These are phyloP conservation scores for Symphodus melops DNA, from an alignment of 2,113 vertebrate species.

Conservation along the genomic window DNA sequence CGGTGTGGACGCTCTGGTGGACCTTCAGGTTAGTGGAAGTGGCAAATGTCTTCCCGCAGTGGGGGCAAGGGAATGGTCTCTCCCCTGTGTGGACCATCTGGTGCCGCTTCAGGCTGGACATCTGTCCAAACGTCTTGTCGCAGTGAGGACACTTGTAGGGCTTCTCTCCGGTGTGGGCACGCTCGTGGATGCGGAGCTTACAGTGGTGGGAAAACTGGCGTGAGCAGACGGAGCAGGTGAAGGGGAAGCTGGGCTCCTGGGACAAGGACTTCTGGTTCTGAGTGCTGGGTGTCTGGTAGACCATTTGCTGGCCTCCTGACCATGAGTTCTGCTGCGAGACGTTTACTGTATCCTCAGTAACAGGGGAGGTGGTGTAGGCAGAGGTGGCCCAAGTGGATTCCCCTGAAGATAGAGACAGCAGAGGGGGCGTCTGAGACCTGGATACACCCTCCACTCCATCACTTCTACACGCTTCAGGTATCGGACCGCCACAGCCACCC, in stretches of 20 bases:
- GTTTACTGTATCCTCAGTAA: background rate
- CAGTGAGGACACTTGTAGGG: conserved; percentile 64
- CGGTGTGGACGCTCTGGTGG: conserved; percentile 72
- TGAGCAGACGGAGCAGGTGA: conserved; percentile 45
- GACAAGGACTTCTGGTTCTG: conserved; percentile 13
- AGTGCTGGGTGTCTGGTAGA: background rate
- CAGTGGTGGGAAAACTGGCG: conserved; percentile 57
- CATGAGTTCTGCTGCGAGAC: conserved; percentile 9
- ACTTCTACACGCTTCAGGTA: background rate
- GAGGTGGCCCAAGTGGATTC: background rate
- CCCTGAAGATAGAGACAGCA: conserved; percentile 1
- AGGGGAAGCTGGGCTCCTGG: conserved; percentile 20
- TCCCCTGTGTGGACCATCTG: conserved; percentile 70
- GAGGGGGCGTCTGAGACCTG: conserved; percentile 1
- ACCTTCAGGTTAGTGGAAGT: conserved; percentile 68
- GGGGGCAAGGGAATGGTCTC: conserved; percentile 61
- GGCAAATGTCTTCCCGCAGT: conserved; percentile 69
- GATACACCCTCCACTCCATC: background rate
- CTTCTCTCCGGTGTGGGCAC: conserved; percentile 59
- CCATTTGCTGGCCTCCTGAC: background rate
- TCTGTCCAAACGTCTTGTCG: conserved; percentile 62
- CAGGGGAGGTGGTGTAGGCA: background rate
- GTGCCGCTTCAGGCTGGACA: conserved; percentile 68
- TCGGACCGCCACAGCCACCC: background rate
- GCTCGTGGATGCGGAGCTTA: conserved; percentile 56